These are phyloP conservation scores for Drosophila subpulchrella DNA, from an alignment of 1,140 invertebrate genomes.

Conservation along the genomic window DNA sequence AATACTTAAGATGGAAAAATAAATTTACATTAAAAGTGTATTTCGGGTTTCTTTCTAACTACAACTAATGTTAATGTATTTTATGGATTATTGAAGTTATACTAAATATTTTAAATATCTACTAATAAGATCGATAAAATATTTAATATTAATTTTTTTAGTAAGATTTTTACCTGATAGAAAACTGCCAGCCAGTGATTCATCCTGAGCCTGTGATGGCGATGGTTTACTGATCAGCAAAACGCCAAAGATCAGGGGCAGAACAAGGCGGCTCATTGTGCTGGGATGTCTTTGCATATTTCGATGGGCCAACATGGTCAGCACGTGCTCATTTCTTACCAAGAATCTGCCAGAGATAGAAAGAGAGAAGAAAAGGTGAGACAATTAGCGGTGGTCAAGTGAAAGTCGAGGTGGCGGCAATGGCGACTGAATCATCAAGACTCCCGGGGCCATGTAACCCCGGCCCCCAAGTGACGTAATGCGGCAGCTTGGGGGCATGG, in stretches of 20 bases:
- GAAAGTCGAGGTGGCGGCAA: slow-evolving; percentile 51
- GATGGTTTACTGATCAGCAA: slow-evolving; percentile 22
- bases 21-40: no score
- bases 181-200: slow-evolving; percentile 91
- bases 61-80: no score
- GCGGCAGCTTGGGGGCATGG: slow-evolving; percentile 33
- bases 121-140: no score
- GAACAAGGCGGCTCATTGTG: slow-evolving; percentile 20
- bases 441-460: slow-evolving; percentile 52
- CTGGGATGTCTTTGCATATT: slow-evolving; percentile 8
- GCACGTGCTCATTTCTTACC: slow-evolving; percentile 68
- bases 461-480: slow-evolving; percentile 59
- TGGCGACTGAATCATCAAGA: slow-evolving; percentile 44
- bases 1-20: no score
- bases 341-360: slow-evolving; percentile 46
- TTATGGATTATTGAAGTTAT: no score
- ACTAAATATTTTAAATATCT: no score
- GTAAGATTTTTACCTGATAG: slow-evolving; percentile 89
- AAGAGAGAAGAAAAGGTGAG: slow-evolving; percentile 23
- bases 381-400: slow-evolving; percentile 57
- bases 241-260: slow-evolving; percentile 29
- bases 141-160: no score
- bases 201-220: slow-evolving; percentile 87
- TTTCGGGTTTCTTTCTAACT: no score
- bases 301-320: slow-evolving; percentile 36